Conservation (phyloP, 2,797 vertebrate genomes). For the Menidia menidia region DNA sequence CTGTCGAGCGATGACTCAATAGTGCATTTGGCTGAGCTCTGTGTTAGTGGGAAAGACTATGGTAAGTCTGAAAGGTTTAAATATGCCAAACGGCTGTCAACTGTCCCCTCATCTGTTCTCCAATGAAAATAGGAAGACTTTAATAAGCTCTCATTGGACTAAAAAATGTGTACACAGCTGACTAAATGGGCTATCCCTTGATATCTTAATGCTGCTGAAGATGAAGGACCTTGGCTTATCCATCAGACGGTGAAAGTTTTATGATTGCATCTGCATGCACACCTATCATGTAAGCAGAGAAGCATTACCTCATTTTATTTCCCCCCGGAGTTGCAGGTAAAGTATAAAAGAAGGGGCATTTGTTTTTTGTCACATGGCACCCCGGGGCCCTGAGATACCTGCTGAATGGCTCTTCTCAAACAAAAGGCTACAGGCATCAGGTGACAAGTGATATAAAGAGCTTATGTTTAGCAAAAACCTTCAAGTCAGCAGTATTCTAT, state of each 20-base stretch:
- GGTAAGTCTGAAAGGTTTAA: slow-evolving; percentile 38
- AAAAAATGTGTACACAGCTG: slow-evolving; percentile 44
- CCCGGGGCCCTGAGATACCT: slow-evolving; percentile 50
- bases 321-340: slow-evolving; percentile 58
- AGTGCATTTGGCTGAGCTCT: slow-evolving; percentile 18
- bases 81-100: slow-evolving; percentile 48
- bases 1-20: slow-evolving; percentile 38
- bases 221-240: slow-evolving; percentile 53
- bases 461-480: slow-evolving; percentile 56
- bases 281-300: slow-evolving; percentile 61
- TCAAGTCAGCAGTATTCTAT: slow-evolving; percentile 64
- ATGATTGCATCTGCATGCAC: slow-evolving; percentile 34
- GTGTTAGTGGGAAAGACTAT: slow-evolving; percentile 44
- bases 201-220: slow-evolving; percentile 52
- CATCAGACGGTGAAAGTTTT: slow-evolving; percentile 57
- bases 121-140: slow-evolving; percentile 54
- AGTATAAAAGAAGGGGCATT: slow-evolving; percentile 62
- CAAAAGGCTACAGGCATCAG: slow-evolving; percentile 62
- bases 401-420: slow-evolving; percentile 57
- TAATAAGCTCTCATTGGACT: slow-evolving; percentile 48
- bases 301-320: slow-evolving; percentile 75
- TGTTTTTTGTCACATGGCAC: slow-evolving; percentile 67
- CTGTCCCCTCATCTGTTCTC: slow-evolving; percentile 29
- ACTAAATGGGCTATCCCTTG: slow-evolving; percentile 54
- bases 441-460: slow-evolving; percentile 66